A percentile compares a stretch with the other conserved stretches of the same genome.
These are phyloP conservation scores for Plagodis dolabraria DNA, from an alignment of 2,888 invertebrate genomes.

Conservation along the genomic window DNA sequence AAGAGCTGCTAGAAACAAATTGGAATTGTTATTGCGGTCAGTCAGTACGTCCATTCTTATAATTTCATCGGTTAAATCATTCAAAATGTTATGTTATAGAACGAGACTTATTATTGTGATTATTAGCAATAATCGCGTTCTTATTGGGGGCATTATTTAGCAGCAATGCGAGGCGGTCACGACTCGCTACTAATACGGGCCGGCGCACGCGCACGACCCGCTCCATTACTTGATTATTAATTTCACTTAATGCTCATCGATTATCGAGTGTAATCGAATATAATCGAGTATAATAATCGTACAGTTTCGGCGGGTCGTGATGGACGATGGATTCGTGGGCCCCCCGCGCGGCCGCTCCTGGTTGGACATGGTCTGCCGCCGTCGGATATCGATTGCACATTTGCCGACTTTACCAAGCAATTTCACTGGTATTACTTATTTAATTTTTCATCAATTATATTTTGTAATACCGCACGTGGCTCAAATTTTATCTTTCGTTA, in stretches of 20 bases:
- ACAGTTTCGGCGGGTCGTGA: slow-evolving; percentile 76
- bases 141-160: slow-evolving; percentile 60
- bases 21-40: too few relatives aligned
- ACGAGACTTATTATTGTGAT: slow-evolving; percentile 16
- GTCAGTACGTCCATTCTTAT: too few relatives aligned
- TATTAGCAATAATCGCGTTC: slow-evolving; percentile 52
- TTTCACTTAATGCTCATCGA: slow-evolving; percentile 82
- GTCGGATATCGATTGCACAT: slow-evolving; percentile 37
- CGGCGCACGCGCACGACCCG: slow-evolving; percentile 75
- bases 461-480: too few relatives aligned
- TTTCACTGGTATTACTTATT: neutral
- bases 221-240: slow-evolving; percentile 81
- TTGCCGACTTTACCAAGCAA: slow-evolving; percentile 2
- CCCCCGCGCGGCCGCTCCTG: slow-evolving; percentile 66
- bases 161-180: slow-evolving; percentile 58
- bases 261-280: slow-evolving; percentile 74
- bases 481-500: too few relatives aligned
- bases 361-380: slow-evolving; percentile 66
- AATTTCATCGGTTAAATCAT: neutral
- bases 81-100: neutral
- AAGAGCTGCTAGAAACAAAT: too few relatives aligned
- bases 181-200: slow-evolving; percentile 56
- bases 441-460: neutral
- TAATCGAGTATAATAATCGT: slow-evolving; percentile 79
- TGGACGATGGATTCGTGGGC: slow-evolving; percentile 68